phyloP scores from a whole-genome alignment of 2,113 vertebrate species.

The Carollia perspicillata region DNA sequence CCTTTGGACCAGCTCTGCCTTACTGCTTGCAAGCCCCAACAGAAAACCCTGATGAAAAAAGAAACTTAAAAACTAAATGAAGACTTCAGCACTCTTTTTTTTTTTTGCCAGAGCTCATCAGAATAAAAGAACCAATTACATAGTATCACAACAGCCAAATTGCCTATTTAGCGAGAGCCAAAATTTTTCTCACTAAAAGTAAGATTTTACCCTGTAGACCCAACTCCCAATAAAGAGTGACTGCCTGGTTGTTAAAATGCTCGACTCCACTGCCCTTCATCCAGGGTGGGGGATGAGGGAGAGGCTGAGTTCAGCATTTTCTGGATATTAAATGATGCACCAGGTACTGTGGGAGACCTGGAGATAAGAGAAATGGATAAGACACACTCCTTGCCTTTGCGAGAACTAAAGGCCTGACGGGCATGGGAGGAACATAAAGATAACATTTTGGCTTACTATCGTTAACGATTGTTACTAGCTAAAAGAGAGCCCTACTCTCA shows the following conservation, averaged over 20 bases:
- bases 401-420: background rate
- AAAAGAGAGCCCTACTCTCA: background rate
- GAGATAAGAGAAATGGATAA: background rate
- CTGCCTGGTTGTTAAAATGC: background rate
- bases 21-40: slow-evolving; percentile 20
- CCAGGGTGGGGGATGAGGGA: background rate
- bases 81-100: slow-evolving; percentile 25
- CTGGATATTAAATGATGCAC: background rate
- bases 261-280: accelerated
- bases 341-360: background rate
- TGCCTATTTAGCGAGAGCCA: background rate
- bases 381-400: background rate
- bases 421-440: background rate
- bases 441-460: background rate
- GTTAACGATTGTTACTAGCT: background rate
- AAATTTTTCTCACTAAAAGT: background rate
- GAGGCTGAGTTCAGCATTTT: background rate
- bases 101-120: background rate
- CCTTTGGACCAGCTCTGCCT: slow-evolving; percentile 2
- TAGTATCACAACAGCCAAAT: background rate
- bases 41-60: background rate
- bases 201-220: background rate
- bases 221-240: background rate
- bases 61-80: slow-evolving; percentile 18
- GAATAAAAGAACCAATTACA: background rate